A percentile compares a stretch with the other conserved stretches of the same genome.
Evolutionary conservation across 2,113 vertebrate genomes (phyloP).

Genomic region (Rhinichthys klamathensis): DNA sequence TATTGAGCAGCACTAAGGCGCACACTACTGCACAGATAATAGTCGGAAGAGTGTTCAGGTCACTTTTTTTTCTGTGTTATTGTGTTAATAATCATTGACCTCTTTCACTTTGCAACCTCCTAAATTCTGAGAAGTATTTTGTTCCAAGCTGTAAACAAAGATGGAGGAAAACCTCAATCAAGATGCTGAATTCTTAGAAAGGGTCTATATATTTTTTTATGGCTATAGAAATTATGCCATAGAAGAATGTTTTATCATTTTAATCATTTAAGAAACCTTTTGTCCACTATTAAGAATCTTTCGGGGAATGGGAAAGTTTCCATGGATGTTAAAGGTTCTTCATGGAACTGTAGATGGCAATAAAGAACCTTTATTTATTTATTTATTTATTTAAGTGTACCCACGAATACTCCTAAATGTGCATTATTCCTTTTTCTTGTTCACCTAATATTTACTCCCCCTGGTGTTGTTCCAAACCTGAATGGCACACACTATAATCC

Average conservation of each 20-base stretch:
- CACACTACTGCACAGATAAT: conserved; percentile 38
- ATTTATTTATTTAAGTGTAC: background rate
- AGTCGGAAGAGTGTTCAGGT: conserved; percentile 48
- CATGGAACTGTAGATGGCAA: background rate
- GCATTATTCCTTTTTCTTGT: background rate
- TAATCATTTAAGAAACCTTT: background rate
- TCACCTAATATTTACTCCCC: background rate
- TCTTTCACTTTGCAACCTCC: conserved; percentile 32
- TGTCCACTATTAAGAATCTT: background rate
- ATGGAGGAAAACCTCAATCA: background rate
- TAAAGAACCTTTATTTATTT: background rate
- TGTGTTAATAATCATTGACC: conserved; percentile 35
- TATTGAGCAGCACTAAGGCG: conserved; percentile 26
- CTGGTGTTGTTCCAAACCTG: background rate
- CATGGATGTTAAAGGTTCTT: background rate
- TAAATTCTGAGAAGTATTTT: conserved; percentile 48
- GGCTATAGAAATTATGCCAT: background rate
- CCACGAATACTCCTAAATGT: background rate
- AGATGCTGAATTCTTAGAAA: conserved; percentile 45
- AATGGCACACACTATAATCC: background rate
- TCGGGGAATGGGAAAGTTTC: background rate
- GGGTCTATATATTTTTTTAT: background rate
- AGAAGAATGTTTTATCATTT: background rate
- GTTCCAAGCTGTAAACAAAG: background rate
- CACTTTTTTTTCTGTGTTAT: conserved; percentile 18